phyloP scores from a whole-genome alignment of 2,113 vertebrate species.

The Hippolais icterina region DNA sequence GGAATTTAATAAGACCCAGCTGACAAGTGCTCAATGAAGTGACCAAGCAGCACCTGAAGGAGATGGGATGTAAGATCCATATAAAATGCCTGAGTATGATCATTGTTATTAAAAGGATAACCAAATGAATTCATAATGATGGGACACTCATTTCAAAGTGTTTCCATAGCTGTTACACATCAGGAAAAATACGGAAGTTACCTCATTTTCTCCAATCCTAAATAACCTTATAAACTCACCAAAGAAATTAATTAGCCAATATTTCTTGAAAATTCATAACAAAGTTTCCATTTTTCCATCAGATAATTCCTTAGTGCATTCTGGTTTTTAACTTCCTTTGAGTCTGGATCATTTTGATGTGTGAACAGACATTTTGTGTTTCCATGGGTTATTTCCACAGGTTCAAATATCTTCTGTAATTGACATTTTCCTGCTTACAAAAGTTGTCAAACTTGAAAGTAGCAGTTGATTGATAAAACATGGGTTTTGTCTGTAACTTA shows the following conservation, averaged over 20 bases:
- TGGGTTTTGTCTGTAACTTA: slow-evolving; percentile 32
- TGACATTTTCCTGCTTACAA: slow-evolving; percentile 67
- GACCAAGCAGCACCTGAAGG: slow-evolving; percentile 52
- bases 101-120: slow-evolving; percentile 54
- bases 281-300: slow-evolving; percentile 62
- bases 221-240: slow-evolving; percentile 64
- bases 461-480: slow-evolving; percentile 63
- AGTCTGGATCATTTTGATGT: slow-evolving; percentile 64
- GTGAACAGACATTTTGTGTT: slow-evolving; percentile 72
- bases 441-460: slow-evolving; percentile 60
- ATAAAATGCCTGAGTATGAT: neutral
- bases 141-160: slow-evolving; percentile 47
- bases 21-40: slow-evolving; percentile 33
- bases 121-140: slow-evolving; percentile 56
- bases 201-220: slow-evolving; percentile 66
- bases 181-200: slow-evolving; percentile 61
- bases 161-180: slow-evolving; percentile 68
- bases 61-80: slow-evolving; percentile 26
- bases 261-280: slow-evolving; percentile 70
- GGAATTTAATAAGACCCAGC: slow-evolving; percentile 56
- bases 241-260: slow-evolving; percentile 68
- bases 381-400: slow-evolving; percentile 69
- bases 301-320: slow-evolving; percentile 70
- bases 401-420: slow-evolving; percentile 68
- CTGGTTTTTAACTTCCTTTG: slow-evolving; percentile 68